A percentile compares a stretch with the other conserved stretches of the same genome.
phyloP scores from a whole-genome alignment of 2,888 invertebrate species.

The Melolontha melolontha region DNA sequence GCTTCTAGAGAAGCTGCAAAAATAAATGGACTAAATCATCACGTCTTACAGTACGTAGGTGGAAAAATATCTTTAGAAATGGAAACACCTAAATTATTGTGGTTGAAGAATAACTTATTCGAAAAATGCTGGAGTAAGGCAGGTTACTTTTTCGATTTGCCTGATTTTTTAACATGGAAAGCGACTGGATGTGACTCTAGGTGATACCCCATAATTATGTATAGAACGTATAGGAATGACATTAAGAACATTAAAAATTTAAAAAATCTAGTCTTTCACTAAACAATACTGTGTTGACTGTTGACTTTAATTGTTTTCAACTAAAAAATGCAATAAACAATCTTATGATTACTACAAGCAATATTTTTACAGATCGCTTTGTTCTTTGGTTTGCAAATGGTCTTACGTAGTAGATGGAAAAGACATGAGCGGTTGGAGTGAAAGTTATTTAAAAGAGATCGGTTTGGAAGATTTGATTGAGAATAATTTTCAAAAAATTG shows the following conservation, averaged over 20 bases:
- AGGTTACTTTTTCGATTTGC: conserved; percentile 88
- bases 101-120: conserved; percentile 83
- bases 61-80: conserved; percentile 96
- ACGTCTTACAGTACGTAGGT: conserved; percentile 86
- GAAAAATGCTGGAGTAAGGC: conserved; percentile 76
- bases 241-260: too few species aligned
- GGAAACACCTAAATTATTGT: conserved; percentile 94
- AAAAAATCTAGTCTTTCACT: too few species aligned
- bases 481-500: conserved; percentile 78
- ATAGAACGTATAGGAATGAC: too few species aligned
- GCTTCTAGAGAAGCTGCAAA: conserved; percentile 82
- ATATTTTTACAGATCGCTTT: conserved; percentile 77
- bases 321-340: too few species aligned
- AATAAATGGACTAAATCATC: conserved; percentile 83
- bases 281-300: too few species aligned
- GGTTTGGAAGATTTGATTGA: conserved; percentile 79
- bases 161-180: conserved; percentile 94
- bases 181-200: conserved; percentile 81
- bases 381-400: conserved; percentile 96
- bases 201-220: conserved; percentile 58
- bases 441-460: conserved; percentile 77
- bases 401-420: conserved; percentile 80
- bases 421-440: conserved; percentile 76
- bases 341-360: too few species aligned
- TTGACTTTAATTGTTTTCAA: too few species aligned